Base-by-base conservation (phyloP, 2,113 vertebrate genomes). In the Nematolebias whitei region DNA sequence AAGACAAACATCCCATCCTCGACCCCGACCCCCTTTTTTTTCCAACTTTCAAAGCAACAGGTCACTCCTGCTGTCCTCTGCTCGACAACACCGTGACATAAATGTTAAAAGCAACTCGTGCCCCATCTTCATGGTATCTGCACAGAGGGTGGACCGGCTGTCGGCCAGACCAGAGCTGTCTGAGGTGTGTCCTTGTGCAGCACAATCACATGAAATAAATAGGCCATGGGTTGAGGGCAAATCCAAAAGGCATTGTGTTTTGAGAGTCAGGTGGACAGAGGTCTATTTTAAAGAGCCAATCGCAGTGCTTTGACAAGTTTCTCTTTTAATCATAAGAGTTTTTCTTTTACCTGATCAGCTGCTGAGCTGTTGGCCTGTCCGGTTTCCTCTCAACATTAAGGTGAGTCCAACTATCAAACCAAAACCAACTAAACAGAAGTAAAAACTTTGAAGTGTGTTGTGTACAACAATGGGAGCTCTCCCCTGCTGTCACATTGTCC, bases 221-320 rank as follows among this genome's bases (percentile, higher is more conserved):
- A 41, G 85, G 79, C 79, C 79, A 85, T 14, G 64, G 71, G 70
- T 88, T 78, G 68, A 84, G 85, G 82, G 61, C 85, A 86, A 86
- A 78, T 80, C 51, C 71, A 76, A 80, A 71, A 69, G 54, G 81
- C 74, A 71, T 64, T 68, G 51, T 77, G 67, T 23, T 63, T 76
- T 77, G 79, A 71, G 74, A 63, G 44, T 47, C 80, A 86, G 82
- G 83, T 84, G 86, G 81, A 80, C 74, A 20, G 59, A 19, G 44
- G 60, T 82, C 80, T 91, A 90, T 90, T 92, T 91, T 89, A 85
- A 88, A 50, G 61, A 89, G 86, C 84, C 90, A 89, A 89, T 89
- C 86, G 87, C 67, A 50, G 77, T 68, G 54, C 75, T 76, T 59
- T 81, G 52, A 58, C 80, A 90, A 89, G 78, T 64, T 61, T 82